Evolutionary conservation across 1,140 invertebrate species (phyloP), one percentile per base, ranked within the genome.

Genomic region (Maniola jurtina): DNA sequence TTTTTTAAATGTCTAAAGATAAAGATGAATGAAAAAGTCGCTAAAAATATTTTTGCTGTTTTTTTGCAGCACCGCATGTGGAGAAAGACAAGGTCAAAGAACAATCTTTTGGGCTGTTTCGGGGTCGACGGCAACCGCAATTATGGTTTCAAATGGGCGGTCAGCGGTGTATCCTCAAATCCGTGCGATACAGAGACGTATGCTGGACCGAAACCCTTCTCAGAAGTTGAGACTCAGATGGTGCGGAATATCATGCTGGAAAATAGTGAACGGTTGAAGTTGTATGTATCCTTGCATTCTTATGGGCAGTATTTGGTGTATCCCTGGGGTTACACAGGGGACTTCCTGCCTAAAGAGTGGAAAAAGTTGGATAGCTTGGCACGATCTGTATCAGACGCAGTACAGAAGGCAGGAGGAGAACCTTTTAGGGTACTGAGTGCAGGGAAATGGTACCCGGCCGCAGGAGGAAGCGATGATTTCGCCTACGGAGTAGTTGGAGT

Each of bases 401-500:
- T 93, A 8, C 76, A 87, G 13, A 73, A 66, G 14, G 86, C 86
- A 36, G 91, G 92, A 9, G 87, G 88, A 0, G 67, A 73, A 9
- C 91, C 92, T 3, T 92, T 93, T 40, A 91, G 81, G 47, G 86
- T 91, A 0, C 80, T 90, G 72, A 92, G 90, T 68, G 92, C 92
- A 9, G 88, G 92, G 0, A 86, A 92, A 54, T 93, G 92, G 85
- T 93, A 94, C 62, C 88, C 92, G 0, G 94, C 94, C 9, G 92
- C 94, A 45, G 95, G 95, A 2, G 93, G 93, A 2, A 94, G 94
- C 63, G 93, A 95, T 73, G 95, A 96, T 73, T 96, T 93, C 83
- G 94, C 94, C 0, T 94, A 93, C 71, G 94, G 93, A 0, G 91
- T 89, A 0, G 84, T 91, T 1, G 92, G 92, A 14, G 91, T 96